A percentile compares a stretch with the other conserved stretches of the same genome.
These are phyloP conservation scores for Orussus abietinus DNA, from an alignment of 1,140 invertebrate genomes.

Conservation along the genomic window DNA sequence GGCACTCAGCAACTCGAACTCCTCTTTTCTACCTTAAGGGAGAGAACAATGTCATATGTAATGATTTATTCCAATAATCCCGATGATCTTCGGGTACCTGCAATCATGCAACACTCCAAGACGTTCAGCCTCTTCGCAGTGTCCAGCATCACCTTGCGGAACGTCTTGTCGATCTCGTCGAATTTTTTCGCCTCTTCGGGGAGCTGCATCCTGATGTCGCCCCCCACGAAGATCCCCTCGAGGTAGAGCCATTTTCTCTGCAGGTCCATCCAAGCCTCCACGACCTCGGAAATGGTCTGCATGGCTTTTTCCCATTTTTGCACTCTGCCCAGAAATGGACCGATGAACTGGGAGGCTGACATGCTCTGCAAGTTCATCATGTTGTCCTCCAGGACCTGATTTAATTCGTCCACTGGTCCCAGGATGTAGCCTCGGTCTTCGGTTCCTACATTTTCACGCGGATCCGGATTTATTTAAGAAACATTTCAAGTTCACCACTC, in stretches of 20 bases:
- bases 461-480: not conserved
- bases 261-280: conserved; percentile 79
- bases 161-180: conserved; percentile 79
- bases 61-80: conserved; percentile 11
- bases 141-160: conserved; percentile 78
- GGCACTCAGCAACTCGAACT: conserved; percentile 68
- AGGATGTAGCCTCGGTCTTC: conserved; percentile 68
- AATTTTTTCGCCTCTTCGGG: conserved; percentile 86
- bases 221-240: conserved; percentile 85
- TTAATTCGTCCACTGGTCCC: conserved; percentile 76
- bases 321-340: conserved; percentile 75
- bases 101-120: conserved; percentile 68
- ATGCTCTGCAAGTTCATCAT: conserved; percentile 87
- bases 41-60: conserved; percentile 7
- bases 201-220: conserved; percentile 78
- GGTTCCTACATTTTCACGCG: conserved; percentile 49
- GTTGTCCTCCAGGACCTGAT: conserved; percentile 80
- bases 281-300: conserved; percentile 75
- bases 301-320: conserved; percentile 81
- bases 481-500: not conserved
- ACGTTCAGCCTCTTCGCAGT: conserved; percentile 74
- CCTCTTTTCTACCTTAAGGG: conserved; percentile 63
- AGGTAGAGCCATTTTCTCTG: conserved; percentile 88
- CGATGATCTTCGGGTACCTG: conserved; percentile 33
- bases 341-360: conserved; percentile 84